phyloP scores from a whole-genome alignment of 2,888 invertebrate genomes.

The Pelosia muscerda region DNA sequence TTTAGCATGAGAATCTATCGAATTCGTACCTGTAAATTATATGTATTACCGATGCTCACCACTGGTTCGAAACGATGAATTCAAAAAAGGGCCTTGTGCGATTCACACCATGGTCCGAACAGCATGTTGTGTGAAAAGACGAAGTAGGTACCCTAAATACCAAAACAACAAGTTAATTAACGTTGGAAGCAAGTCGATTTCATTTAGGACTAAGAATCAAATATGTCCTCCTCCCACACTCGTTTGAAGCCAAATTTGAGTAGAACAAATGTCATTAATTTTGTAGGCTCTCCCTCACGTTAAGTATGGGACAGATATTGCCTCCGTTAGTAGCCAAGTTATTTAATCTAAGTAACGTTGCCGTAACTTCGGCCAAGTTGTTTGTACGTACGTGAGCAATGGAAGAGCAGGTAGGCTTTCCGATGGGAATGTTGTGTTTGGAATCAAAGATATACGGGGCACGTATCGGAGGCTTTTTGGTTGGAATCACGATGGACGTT shows the following conservation, averaged over 20 bases:
- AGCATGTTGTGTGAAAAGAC: no score
- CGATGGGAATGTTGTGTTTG: constrained; percentile 9
- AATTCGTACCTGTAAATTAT: no score
- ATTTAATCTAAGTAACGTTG: constrained; percentile 57
- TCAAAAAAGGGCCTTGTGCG: no score
- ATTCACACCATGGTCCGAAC: no score
- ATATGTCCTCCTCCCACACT: not conserved
- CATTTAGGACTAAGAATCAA: not conserved
- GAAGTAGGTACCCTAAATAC: no score
- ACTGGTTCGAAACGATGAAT: no score
- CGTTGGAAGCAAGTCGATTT: not conserved
- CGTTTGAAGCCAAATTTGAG: constrained; percentile 42
- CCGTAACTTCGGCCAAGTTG: constrained; percentile 51
- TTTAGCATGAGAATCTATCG: no score
- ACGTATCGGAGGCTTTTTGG: constrained; percentile 8
- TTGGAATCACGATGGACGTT: constrained; percentile 6
- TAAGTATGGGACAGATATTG: constrained; percentile 53
- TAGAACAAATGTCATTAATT: constrained; percentile 52
- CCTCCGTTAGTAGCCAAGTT: constrained; percentile 53
- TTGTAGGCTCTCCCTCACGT: constrained; percentile 31
- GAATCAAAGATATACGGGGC: constrained; percentile 16
- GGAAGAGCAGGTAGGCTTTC: constrained; percentile 14
- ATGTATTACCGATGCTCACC: no score
- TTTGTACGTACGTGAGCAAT: constrained; percentile 50
- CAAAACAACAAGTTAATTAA: not conserved